A percentile compares a stretch with the other conserved stretches of the same genome.
Conservation (phyloP, 2,888 invertebrate species). For the Alentia gelatinosa region DNA sequence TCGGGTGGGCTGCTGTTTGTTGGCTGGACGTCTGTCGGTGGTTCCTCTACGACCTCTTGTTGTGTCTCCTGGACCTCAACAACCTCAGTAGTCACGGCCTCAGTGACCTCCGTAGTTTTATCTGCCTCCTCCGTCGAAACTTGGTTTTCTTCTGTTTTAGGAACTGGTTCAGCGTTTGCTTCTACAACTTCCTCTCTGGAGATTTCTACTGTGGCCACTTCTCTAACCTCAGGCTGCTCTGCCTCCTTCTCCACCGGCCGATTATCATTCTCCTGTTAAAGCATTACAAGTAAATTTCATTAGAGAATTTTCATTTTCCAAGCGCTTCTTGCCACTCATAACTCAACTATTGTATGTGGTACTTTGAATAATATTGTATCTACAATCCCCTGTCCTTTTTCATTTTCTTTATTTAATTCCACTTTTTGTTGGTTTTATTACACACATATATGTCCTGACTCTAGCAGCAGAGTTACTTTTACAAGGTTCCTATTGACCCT, state of each 20-base stretch:
- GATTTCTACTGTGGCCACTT: conserved; percentile 23
- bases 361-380: too few relatives aligned
- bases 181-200: neutral
- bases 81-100: neutral
- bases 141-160: neutral
- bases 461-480: too few relatives aligned
- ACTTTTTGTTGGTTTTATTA: too few relatives aligned
- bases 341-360: too few relatives aligned
- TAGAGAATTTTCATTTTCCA: too few relatives aligned
- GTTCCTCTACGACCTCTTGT: neutral
- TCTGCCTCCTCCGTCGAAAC: too few relatives aligned
- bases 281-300: too few relatives aligned
- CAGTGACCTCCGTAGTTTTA: neutral
- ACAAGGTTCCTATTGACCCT: too few relatives aligned
- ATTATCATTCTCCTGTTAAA: neutral
- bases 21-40: neutral
- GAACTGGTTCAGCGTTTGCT: neutral
- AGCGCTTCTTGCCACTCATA: too few relatives aligned
- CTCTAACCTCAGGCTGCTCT: neutral
- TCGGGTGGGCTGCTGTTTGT: neutral
- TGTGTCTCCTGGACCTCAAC: neutral
- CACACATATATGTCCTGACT: too few relatives aligned
- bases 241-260: neutral
- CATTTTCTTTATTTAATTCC: too few relatives aligned
- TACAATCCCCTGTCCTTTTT: too few relatives aligned